Conservation (phyloP, 1,140 invertebrate species). For the Leptinotarsa lineolata region DNA sequence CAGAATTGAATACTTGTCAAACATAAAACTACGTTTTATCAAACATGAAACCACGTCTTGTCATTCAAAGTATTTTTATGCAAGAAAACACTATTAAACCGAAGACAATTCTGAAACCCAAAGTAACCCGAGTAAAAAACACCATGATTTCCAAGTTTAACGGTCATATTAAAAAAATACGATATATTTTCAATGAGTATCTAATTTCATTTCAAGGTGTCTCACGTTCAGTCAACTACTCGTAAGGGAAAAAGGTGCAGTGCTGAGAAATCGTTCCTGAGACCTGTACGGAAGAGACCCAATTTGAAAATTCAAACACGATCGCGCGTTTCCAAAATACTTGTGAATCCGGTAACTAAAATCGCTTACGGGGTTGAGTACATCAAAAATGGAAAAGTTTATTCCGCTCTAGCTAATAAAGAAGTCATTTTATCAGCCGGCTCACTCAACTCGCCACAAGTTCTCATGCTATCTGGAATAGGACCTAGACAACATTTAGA, state of each 20-base stretch:
- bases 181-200: too few species aligned
- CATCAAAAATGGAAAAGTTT: constrained; percentile 56
- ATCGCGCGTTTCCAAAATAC: constrained; percentile 77
- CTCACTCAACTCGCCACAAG: constrained; percentile 77
- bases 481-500: constrained; percentile 67
- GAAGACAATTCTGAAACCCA: too few species aligned
- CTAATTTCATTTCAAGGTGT: constrained; percentile 58
- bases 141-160: too few species aligned
- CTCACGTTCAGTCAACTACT: constrained; percentile 82
- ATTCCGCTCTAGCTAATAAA: constrained; percentile 74
- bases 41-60: too few species aligned
- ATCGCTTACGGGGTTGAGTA: constrained; percentile 69
- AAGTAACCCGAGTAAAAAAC: too few species aligned
- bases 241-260: constrained; percentile 84
- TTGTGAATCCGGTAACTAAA: constrained; percentile 75
- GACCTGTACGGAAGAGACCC: constrained; percentile 75
- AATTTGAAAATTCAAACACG: constrained; percentile 87
- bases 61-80: too few species aligned
- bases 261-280: constrained; percentile 84
- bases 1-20: too few species aligned
- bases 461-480: constrained; percentile 81
- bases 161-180: too few species aligned
- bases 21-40: too few species aligned
- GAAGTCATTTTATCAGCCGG: constrained; percentile 89
- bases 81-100: too few species aligned